Evolutionary conservation across 2,797 vertebrate genomes (phyloP).

Genomic region (Buceros bicornis): DNA sequence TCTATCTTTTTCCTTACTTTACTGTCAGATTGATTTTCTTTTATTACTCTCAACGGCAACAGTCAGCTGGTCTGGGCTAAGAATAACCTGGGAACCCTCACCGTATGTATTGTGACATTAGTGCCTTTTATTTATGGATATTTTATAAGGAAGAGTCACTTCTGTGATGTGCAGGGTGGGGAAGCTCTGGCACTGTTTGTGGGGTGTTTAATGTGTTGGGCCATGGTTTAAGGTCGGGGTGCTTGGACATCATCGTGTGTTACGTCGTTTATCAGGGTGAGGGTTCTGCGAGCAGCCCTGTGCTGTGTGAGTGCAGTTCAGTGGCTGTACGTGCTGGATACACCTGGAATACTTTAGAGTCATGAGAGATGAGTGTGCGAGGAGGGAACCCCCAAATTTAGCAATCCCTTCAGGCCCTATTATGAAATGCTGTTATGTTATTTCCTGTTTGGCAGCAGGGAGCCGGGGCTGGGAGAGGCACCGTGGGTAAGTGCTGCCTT

Average conservation of each 20-base stretch:
- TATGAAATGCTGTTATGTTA: rapidly evolving
- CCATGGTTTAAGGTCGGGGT: rapidly evolving
- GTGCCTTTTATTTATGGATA: not conserved
- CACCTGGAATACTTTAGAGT: not conserved
- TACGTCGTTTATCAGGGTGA: not conserved
- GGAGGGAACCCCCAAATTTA: no score
- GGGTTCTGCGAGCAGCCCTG: rapidly evolving
- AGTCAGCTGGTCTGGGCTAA: not conserved
- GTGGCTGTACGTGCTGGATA: not conserved
- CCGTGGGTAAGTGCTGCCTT: rapidly evolving
- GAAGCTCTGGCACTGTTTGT: rapidly evolving
- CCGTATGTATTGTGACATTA: not conserved
- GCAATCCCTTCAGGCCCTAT: not conserved
- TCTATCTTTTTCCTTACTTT: not conserved
- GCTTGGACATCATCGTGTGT: not conserved
- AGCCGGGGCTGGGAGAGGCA: not conserved
- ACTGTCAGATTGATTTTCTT: not conserved
- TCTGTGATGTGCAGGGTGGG: rapidly evolving
- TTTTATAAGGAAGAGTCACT: not conserved
- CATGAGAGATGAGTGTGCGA: not conserved
- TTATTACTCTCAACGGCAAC: not conserved
- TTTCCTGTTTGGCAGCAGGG: not conserved
- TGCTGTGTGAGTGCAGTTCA: not conserved
- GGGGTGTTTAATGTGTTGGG: not conserved
- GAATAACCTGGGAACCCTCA: not conserved